Conservation (phyloP, 2,113 vertebrate genomes). For the Leptodactylus fuscus region DNA sequence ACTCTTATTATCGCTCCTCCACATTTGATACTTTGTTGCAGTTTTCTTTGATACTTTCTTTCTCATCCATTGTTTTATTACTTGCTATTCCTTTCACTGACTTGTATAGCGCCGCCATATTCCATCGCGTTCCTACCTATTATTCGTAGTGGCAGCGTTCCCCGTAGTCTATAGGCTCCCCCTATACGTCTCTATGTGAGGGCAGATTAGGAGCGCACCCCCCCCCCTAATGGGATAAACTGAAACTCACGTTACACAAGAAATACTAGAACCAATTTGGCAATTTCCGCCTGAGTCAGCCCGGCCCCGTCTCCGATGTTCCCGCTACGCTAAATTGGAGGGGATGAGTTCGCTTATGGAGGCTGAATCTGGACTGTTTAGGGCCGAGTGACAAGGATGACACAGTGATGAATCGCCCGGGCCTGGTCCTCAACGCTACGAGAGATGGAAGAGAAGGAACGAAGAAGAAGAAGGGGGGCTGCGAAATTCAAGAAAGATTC, state of each 20-base stretch:
- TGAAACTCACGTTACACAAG: slow-evolving; percentile 21
- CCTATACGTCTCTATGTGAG: background rate
- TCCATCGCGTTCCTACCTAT: too few species aligned
- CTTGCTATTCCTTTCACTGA: too few species aligned
- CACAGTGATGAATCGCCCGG: slow-evolving; percentile 69
- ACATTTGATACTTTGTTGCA: too few species aligned
- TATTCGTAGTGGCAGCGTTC: too few species aligned
- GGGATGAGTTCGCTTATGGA: slow-evolving; percentile 65
- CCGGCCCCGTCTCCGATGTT: slow-evolving; percentile 70
- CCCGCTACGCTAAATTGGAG: slow-evolving; percentile 70
- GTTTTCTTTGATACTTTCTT: too few species aligned
- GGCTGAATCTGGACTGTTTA: slow-evolving; percentile 65
- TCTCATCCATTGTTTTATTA: too few species aligned
- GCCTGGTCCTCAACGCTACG: slow-evolving; percentile 53
- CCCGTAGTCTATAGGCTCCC: too few species aligned
- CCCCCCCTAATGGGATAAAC: slow-evolving; percentile 37
- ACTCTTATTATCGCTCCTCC: too few species aligned
- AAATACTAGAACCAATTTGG: slow-evolving; percentile 67
- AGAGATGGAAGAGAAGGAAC: background rate
- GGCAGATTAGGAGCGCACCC: background rate
- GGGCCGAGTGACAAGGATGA: slow-evolving; percentile 66
- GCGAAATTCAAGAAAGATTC: slow-evolving; percentile 45
- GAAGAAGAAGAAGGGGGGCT: background rate
- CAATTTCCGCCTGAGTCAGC: slow-evolving; percentile 64
- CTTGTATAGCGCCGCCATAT: too few species aligned